Conservation (phyloP, 2,113 vertebrate species). For the Sorex fumeus region DNA sequence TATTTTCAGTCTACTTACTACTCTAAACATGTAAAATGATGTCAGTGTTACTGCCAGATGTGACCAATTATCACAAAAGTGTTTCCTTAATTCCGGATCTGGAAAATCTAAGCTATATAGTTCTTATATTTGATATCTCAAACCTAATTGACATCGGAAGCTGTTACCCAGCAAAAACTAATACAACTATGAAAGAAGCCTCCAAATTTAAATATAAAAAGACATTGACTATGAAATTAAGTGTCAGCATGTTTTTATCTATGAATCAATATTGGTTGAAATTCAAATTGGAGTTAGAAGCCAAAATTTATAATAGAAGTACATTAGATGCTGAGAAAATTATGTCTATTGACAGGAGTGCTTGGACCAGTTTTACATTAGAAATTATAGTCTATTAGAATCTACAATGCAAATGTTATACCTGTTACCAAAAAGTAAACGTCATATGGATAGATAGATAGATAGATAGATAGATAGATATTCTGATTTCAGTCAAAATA, state of each 20-base stretch:
- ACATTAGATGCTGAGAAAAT: constrained; percentile 22
- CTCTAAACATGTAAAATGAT: constrained; percentile 77
- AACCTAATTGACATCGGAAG: constrained; percentile 54
- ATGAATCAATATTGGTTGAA: constrained; percentile 39
- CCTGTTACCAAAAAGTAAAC: neutral
- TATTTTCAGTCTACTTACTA: constrained; percentile 75
- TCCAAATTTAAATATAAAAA: constrained; percentile 51
- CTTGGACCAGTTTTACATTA: neutral
- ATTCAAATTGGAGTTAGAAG: neutral
- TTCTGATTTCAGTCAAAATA: neutral
- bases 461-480: too few species aligned
- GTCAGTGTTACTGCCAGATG: constrained; percentile 71
- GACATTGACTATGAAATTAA: neutral
- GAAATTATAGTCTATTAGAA: neutral
- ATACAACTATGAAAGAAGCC: neutral
- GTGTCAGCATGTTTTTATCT: neutral
- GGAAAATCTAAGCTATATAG: constrained; percentile 74
- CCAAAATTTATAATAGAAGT: constrained; percentile 14
- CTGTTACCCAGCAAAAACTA: constrained; percentile 48
- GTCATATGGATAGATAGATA: too few species aligned
- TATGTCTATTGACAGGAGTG: neutral
- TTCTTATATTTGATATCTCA: constrained; percentile 67
- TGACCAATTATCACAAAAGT: constrained; percentile 71
- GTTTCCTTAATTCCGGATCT: constrained; percentile 60
- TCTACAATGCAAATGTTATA: neutral